A percentile compares a stretch with the other conserved stretches of the same genome.
These are phyloP conservation scores for Andrena bicolor DNA, from an alignment of 2,888 invertebrate species.

Conservation along the genomic window DNA sequence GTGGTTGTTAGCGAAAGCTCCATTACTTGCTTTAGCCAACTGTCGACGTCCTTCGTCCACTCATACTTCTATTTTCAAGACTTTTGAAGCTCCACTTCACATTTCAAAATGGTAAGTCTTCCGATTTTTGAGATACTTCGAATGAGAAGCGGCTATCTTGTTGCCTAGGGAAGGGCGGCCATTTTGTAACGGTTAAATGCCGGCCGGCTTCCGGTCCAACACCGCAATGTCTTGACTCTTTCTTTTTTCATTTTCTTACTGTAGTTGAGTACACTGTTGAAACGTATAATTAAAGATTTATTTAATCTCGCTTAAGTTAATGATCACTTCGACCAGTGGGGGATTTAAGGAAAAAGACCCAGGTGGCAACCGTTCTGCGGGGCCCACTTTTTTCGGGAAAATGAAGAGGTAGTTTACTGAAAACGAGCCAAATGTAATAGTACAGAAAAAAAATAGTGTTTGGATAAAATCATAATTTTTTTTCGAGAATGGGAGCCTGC, in stretches of 20 bases:
- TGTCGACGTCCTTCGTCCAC: constrained; percentile 42
- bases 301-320: too few relatives aligned
- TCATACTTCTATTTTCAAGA: constrained; percentile 27
- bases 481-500: too few relatives aligned
- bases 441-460: too few relatives aligned
- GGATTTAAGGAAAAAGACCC: too few relatives aligned
- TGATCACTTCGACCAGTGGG: too few relatives aligned
- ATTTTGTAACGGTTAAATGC: constrained; percentile 68
- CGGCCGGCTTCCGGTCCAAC: constrained; percentile 61
- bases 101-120: constrained; percentile 67
- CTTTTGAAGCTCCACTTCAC: constrained; percentile 26
- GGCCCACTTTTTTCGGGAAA: too few relatives aligned
- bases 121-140: neutral
- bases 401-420: too few relatives aligned
- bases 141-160: neutral
- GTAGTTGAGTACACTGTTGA: neutral
- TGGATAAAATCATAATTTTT: too few relatives aligned
- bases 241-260: neutral
- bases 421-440: too few relatives aligned
- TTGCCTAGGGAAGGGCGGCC: constrained; percentile 37
- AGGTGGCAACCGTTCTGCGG: too few relatives aligned
- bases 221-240: neutral
- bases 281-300: too few relatives aligned
- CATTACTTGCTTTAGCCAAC: constrained; percentile 73
- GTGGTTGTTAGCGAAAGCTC: constrained; percentile 67